These are phyloP conservation scores for Cavia porcellus DNA, from an alignment of 2,113 vertebrate genomes.

Conservation along the genomic window DNA sequence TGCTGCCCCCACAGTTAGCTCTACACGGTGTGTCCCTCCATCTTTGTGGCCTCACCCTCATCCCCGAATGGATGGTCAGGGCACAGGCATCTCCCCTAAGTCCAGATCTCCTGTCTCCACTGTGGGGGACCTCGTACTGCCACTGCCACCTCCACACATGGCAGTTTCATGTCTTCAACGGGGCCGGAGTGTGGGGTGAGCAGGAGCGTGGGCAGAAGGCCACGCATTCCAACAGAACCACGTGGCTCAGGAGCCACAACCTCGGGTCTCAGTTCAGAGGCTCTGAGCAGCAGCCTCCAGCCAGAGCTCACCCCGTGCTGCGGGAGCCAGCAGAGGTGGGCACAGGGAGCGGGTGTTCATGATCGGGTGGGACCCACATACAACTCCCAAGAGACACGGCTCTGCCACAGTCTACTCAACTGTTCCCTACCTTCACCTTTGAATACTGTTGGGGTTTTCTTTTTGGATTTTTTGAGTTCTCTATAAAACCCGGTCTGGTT, in stretches of 20 bases:
- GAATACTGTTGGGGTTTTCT: background rate
- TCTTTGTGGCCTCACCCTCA: background rate
- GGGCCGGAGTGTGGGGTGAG: background rate
- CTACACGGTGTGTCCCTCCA: too few relatives aligned
- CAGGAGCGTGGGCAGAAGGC: background rate
- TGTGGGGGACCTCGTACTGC: background rate
- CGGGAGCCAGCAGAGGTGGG: rapidly evolving
- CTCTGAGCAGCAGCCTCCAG: background rate
- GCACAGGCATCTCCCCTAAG: background rate
- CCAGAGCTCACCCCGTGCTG: background rate
- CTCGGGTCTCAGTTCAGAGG: background rate
- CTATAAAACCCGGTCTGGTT: background rate
- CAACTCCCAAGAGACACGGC: background rate
- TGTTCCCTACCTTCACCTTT: background rate
- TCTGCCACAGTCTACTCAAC: background rate
- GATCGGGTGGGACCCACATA: background rate
- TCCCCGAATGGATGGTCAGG: rapidly evolving
- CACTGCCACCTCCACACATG: rapidly evolving
- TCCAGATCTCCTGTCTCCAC: background rate
- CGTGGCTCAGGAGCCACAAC: background rate
- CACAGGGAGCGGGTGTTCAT: too few relatives aligned
- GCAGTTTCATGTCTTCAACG: background rate
- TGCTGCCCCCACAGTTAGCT: background rate
- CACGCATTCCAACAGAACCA: background rate
- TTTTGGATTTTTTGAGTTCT: background rate